Evolutionary conservation across 2,888 invertebrate genomes (phyloP), one percentile per base, ranked within the genome.

Genomic region (Eristalis intricaria): DNA sequence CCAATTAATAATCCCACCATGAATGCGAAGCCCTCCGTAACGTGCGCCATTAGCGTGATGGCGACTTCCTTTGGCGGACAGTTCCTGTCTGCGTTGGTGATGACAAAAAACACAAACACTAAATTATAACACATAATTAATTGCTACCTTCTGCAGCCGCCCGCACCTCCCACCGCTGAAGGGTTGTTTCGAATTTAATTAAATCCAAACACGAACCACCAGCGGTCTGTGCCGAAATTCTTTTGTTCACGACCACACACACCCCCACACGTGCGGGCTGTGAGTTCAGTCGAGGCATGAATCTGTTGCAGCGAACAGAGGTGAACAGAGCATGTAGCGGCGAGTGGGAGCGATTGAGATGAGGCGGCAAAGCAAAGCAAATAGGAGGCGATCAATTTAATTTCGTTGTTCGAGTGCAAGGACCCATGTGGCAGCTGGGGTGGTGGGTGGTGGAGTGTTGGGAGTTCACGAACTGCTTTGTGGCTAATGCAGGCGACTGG

Each of bases 121-220:
- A 60, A 78, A 86, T 82, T 78, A 86, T 71, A 78, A 82, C 82
- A 82, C 82, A 82, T 82, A 82, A 86, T 86, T 86, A 86, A 86
- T 82, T 82, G 70, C 74, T 74, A 23, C 50, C 74, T 82, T 56
- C 60, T 61, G 61, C 65, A 40, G 78, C 35, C 50, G 50, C 29
- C 29, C 56, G 58, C 26, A 4, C 0, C 29, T 1, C 4, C 8
- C 32, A 8, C 32, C 19, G 8, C 19, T 50, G 50, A 50, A 71
- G 68, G 29, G 63, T 58, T 82, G 60, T 82, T 77, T 75, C 78
- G 74, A 74, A 50, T 78, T 82, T 86, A 82, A 86, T 84, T 84
- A 79, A 86, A 74, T 69, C 86, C 65, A 78, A 78, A 71, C 74
- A 82, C 70, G 82, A 78, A 78, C 58, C 65, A 26, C 60, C 29